Conservation (phyloP, 2,888 invertebrate genomes). For the Oscheius sp. region DNA sequence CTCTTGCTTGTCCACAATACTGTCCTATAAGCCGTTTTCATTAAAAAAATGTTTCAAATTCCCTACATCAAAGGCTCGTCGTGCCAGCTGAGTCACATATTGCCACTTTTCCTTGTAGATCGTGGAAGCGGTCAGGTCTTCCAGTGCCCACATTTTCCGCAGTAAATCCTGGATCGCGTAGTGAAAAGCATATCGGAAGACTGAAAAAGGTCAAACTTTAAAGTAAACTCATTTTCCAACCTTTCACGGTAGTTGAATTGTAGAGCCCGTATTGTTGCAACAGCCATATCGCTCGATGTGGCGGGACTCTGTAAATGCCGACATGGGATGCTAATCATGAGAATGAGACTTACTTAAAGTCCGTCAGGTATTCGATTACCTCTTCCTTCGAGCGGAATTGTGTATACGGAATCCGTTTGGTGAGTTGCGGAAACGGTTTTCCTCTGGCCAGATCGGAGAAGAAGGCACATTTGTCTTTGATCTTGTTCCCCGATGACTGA, state of each 20-base stretch:
- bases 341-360: conserved; percentile 50
- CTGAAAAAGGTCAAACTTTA: neutral
- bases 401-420: conserved; percentile 44
- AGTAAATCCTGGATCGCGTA: neutral
- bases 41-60: neutral
- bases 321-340: neutral
- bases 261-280: conserved; percentile 34
- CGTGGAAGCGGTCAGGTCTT: conserved; percentile 20
- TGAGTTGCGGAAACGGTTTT: conserved; percentile 39
- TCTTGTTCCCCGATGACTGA: conserved; percentile 6
- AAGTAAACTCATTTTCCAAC: neutral
- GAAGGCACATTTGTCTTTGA: conserved; percentile 45
- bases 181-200: neutral
- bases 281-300: conserved; percentile 46
- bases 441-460: conserved; percentile 60
- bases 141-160: conserved; percentile 29
- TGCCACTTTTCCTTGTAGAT: conserved; percentile 41
- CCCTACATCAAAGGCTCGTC: conserved; percentile 43
- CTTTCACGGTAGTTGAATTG: neutral
- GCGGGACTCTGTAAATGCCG: conserved; percentile 40
- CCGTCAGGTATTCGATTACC: conserved; percentile 52
- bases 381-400: conserved; percentile 42
- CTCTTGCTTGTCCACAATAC: conserved; percentile 67
- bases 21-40: conserved; percentile 54
- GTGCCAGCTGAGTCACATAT: conserved; percentile 40